Conservation (phyloP, 2,888 invertebrate species). For the Chloroclystis v-ata region DNA sequence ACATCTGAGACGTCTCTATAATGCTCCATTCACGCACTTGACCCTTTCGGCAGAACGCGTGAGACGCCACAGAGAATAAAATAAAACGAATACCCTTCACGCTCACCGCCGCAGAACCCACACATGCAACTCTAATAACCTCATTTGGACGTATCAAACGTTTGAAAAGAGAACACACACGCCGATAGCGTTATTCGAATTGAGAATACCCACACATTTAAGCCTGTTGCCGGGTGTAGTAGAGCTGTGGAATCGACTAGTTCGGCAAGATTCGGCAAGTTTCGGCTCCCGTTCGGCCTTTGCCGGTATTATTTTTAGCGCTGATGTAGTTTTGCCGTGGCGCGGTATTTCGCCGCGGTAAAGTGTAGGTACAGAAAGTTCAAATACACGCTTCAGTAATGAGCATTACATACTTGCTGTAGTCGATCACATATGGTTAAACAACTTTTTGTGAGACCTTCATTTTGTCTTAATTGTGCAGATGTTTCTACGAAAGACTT, state of each 20-base stretch:
- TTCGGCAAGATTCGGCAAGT: slow-evolving; percentile 30
- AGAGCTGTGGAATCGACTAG: slow-evolving; percentile 62
- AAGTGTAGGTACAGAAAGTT: slow-evolving; percentile 15
- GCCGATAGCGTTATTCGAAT: slow-evolving; percentile 27
- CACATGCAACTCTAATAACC: slow-evolving; percentile 53
- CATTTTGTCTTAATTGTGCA: slow-evolving; percentile 12
- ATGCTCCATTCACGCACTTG: slow-evolving; percentile 62
- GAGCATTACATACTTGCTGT: slow-evolving; percentile 21
- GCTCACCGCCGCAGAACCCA: slow-evolving; percentile 31
- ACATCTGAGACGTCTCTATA: slow-evolving; percentile 62
- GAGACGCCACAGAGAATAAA: slow-evolving; percentile 59
- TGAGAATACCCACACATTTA: slow-evolving; percentile 30
- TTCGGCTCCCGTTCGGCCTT: slow-evolving; percentile 19
- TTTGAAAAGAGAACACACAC: slow-evolving; percentile 38
- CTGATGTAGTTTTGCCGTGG: slow-evolving; percentile 63
- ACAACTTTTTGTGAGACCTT: slow-evolving; percentile 23
- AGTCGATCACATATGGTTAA: slow-evolving; percentile 16
- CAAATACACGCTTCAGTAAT: slow-evolving; percentile 28
- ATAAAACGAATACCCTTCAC: slow-evolving; percentile 53
- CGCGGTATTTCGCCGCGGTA: slow-evolving; percentile 35
- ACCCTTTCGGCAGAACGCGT: slow-evolving; percentile 61
- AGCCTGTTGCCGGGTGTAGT: slow-evolving; percentile 34
- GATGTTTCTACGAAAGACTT: slow-evolving; percentile 6
- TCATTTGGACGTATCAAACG: slow-evolving; percentile 58
- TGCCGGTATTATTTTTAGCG: slow-evolving; percentile 65